Base-by-base conservation (phyloP, 2,113 vertebrate genomes). In the Ophiodon elongatus region DNA sequence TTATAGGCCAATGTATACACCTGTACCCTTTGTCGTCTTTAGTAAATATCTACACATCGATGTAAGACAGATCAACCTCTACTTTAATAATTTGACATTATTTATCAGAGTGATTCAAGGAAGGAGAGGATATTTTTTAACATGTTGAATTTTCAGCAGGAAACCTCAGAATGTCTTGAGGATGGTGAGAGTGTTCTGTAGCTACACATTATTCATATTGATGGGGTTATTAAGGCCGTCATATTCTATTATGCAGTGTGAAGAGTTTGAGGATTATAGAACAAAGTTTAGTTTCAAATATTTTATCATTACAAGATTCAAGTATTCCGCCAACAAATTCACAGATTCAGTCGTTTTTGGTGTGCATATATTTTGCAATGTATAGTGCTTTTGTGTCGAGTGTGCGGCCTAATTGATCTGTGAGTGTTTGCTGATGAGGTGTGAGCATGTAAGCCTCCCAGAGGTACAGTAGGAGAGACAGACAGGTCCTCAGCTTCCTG, bases 401-500 rank as follows among this genome's bases (percentile, higher is more conserved):
- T 25, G 11, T 59, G 60, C 29, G 3, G 43, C 76, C 59, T 31
- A 65, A 83, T 66, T 73, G 83, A 84, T 77, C 77, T 68, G 83
- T 73, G 74, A 70, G 83, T 68, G 60, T 85, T 82, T 75, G 37
- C 84, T 87, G 90, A 94, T 91, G 88, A 89, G 88, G 90, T 92
- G 93, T 86, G 87, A 92, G 84, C 89, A 79, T 70, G 82, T 73
- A 68, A 84, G 79, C 82, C 45, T 79, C 73, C 63, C 79, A 78
- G 50, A 85, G 71, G 72, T 76, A 31, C 59, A 33, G 29, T 8
- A 73, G 70, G 8, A 60, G 35, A 89, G 92, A 91, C 87, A 85
- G 89, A 87, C 88, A 90, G 88, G 85, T 91, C 79, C 85, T 83
- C 68, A 33, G 86, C 89, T 93, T 90, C 68, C 84, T 87, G 84